A percentile compares a stretch with the other conserved stretches of the same genome.
Evolutionary conservation across 2,797 vertebrate species (phyloP).

Genomic region (Parotocinclus haroldoi): DNA sequence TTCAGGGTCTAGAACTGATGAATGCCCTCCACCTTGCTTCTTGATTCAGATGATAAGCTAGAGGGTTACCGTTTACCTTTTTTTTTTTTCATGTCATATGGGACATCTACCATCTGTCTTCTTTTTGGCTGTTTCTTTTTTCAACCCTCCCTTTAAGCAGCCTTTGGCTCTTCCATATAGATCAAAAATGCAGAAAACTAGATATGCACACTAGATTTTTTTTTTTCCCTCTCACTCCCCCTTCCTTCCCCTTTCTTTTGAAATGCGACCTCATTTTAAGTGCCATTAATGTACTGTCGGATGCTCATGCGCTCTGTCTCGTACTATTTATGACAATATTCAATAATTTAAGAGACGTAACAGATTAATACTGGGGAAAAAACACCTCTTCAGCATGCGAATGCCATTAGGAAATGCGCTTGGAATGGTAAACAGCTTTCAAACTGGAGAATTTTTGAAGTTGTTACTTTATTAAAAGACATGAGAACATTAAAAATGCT

Average conservation of each 20-base stretch:
- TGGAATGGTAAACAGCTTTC: conserved; percentile 30
- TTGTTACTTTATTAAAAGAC: too few species aligned
- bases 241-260: conserved; percentile 43
- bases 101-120: conserved; percentile 53
- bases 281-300: conserved; percentile 57
- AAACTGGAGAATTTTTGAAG: too few species aligned
- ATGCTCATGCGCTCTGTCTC: conserved; percentile 27
- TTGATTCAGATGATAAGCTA: conserved; percentile 6
- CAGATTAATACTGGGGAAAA: conserved; percentile 38
- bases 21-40: background rate
- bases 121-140: conserved; percentile 1
- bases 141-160: conserved; percentile 8
- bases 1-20: conserved; percentile 1
- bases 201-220: conserved; percentile 28
- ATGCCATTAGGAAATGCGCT: conserved; percentile 14
- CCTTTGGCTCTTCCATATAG: conserved; percentile 36
- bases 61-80: too few species aligned
- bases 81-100: conserved; percentile 29
- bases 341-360: conserved; percentile 45
- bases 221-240: conserved; percentile 27
- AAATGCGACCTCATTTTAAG: conserved; percentile 68
- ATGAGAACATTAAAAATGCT: too few species aligned
- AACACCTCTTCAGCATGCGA: conserved; percentile 37
- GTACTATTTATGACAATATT: conserved; percentile 44
- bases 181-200: conserved; percentile 18